These are phyloP conservation scores for Suncus etruscus DNA, from an alignment of 2,113 vertebrate genomes.

Conservation along the genomic window DNA sequence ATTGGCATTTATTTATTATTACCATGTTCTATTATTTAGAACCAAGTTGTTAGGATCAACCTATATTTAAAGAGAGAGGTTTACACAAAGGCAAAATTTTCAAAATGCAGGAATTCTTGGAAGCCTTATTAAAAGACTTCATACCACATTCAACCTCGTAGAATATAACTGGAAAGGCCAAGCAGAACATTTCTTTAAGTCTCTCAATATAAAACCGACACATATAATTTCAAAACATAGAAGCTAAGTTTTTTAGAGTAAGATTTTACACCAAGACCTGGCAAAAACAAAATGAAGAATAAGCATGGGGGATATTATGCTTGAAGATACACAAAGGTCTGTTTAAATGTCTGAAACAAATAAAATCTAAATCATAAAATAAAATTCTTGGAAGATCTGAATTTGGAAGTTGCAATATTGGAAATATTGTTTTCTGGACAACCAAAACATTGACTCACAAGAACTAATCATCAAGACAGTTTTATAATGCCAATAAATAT, in stretches of 20 bases:
- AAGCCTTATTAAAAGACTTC: not conserved
- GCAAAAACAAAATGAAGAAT: conserved; percentile 55
- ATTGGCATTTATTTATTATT: not conserved
- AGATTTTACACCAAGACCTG: not conserved
- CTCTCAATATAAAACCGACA: conserved; percentile 42
- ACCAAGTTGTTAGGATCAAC: conserved; percentile 10
- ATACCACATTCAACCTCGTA: conserved; percentile 22
- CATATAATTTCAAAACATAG: conserved; percentile 12
- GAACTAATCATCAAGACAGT: not conserved
- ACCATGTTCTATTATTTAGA: not conserved
- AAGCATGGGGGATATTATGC: not conserved
- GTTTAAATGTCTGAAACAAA: conserved; percentile 43
- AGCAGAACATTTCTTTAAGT: not conserved
- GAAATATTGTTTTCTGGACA: conserved; percentile 19
- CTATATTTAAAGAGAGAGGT: not conserved
- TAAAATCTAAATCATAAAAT: not conserved
- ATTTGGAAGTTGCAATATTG: not conserved
- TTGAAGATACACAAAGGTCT: conserved; percentile 29
- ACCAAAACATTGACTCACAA: conserved; percentile 23
- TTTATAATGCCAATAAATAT: conserved; percentile 29
- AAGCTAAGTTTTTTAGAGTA: no score
- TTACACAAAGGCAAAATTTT: not conserved
- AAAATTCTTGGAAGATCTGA: not conserved
- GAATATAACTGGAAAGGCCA: conserved; percentile 23
- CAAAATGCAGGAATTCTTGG: not conserved